phyloP scores from a whole-genome alignment of 2,113 vertebrate genomes.

The Lepidothrix coronata region DNA sequence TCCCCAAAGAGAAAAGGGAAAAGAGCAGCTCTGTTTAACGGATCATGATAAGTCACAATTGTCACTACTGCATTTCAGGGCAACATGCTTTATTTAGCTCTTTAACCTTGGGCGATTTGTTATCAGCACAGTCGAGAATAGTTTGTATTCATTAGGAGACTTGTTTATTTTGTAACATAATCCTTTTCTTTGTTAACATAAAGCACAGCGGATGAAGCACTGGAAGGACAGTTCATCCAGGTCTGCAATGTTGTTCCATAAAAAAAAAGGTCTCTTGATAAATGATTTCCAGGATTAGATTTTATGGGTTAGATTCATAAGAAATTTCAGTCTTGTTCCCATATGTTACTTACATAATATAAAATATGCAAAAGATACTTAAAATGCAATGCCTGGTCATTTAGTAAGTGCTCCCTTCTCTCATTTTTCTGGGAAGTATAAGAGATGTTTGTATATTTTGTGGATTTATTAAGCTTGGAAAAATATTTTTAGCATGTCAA shows the following conservation, averaged over 20 bases:
- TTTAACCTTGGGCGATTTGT: slow-evolving; percentile 65
- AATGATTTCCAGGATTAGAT: slow-evolving; percentile 61
- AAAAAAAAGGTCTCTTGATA: slow-evolving; percentile 28
- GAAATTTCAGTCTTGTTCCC: slow-evolving; percentile 43
- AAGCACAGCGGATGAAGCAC: slow-evolving; percentile 4
- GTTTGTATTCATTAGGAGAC: slow-evolving; percentile 55
- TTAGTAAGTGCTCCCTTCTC: neutral
- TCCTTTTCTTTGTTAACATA: slow-evolving; percentile 63
- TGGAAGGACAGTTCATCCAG: slow-evolving; percentile 21
- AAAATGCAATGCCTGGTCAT: neutral
- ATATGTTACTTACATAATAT: slow-evolving; percentile 63
- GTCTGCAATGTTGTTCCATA: slow-evolving; percentile 14
- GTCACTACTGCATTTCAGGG: slow-evolving; percentile 25
- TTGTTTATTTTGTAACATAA: slow-evolving; percentile 68
- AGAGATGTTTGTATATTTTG: neutral
- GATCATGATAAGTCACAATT: slow-evolving; percentile 48
- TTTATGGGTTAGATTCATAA: slow-evolving; percentile 50
- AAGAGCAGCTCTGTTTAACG: neutral
- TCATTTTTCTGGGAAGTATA: neutral
- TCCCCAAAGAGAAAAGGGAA: neutral
- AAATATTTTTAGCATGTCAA: neutral
- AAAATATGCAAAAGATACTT: slow-evolving; percentile 51
- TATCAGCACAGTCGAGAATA: slow-evolving; percentile 50
- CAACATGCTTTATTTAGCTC: slow-evolving; percentile 55
- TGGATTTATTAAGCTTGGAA: neutral